Percentiles rank a stretch among this genome's conserved stretches.
Conservation (phyloP, 2,888 invertebrate genomes). For the Ichneumoninae sp. region DNA sequence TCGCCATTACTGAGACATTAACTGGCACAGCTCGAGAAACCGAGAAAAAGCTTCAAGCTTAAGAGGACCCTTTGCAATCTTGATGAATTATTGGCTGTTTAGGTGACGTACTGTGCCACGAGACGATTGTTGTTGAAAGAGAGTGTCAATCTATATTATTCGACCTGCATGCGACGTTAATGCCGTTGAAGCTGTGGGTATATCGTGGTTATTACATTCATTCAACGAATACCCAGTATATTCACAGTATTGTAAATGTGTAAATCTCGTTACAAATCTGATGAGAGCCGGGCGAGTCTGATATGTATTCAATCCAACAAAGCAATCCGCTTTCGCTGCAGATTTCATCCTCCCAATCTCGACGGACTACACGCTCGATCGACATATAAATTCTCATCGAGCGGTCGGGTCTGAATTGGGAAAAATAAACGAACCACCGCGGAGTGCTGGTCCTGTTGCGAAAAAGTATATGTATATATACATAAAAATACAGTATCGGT, state of each 20-base stretch:
- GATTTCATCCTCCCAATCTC: slow-evolving; percentile 28
- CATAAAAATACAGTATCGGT: slow-evolving; percentile 2
- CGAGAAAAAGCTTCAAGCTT: too few species aligned
- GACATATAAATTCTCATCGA: slow-evolving; percentile 57
- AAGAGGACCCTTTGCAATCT: too few species aligned
- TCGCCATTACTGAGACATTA: too few species aligned
- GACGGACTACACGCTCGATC: slow-evolving; percentile 33
- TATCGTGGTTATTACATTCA: background rate
- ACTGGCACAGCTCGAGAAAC: too few species aligned
- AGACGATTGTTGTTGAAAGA: too few species aligned
- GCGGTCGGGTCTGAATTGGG: slow-evolving; percentile 51
- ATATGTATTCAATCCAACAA: background rate
- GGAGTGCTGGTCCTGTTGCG: background rate
- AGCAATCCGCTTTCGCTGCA: slow-evolving; percentile 27
- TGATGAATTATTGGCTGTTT: too few species aligned
- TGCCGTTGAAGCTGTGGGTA: background rate
- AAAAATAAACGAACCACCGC: slow-evolving; percentile 48
- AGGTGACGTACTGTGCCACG: too few species aligned
- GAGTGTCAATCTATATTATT: too few species aligned
- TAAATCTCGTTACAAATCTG: slow-evolving; percentile 6
- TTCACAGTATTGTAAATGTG: slow-evolving; percentile 1
- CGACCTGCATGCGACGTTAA: too few species aligned
- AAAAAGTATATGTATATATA: slow-evolving; percentile 15
- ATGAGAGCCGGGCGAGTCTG: background rate
- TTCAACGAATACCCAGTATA: background rate